Evolutionary conservation across 2,113 vertebrate genomes (phyloP).

Genomic region (Australoheros scitulus): DNA sequence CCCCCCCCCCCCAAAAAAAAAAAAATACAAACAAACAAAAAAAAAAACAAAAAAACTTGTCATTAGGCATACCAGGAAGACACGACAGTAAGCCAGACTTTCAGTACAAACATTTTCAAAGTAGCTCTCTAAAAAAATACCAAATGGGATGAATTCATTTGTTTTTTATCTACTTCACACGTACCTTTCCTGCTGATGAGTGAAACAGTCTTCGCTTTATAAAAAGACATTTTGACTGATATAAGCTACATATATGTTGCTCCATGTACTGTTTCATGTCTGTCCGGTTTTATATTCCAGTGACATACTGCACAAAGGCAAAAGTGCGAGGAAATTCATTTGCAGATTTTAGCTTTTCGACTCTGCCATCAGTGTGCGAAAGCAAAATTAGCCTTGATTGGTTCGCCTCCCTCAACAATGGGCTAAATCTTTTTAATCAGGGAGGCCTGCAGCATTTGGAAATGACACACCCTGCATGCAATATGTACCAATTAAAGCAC

Average conservation of each 20-base stretch:
- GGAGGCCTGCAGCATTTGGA: slow-evolving; percentile 12
- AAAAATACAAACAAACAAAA: no score
- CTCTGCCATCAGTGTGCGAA: slow-evolving; percentile 6
- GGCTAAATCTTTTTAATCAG: slow-evolving; percentile 24
- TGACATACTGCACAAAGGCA: background rate
- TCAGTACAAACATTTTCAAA: background rate
- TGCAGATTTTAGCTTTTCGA: slow-evolving; percentile 11
- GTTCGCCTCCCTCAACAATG: slow-evolving; percentile 17
- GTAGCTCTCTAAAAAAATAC: background rate
- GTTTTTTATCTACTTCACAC: background rate
- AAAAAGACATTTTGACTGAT: background rate
- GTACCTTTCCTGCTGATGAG: background rate
- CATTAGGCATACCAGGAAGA: background rate
- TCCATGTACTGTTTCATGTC: background rate
- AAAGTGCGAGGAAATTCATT: background rate
- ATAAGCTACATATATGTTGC: background rate
- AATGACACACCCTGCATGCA: slow-evolving; percentile 15
- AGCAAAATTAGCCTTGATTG: slow-evolving; percentile 54
- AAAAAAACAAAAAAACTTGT: no score
- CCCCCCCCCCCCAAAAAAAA: no score
- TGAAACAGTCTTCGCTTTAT: background rate
- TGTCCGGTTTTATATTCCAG: background rate
- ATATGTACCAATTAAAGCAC: slow-evolving; percentile 21
- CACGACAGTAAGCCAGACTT: background rate
- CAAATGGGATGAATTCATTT: background rate